A percentile compares a stretch with the other conserved stretches of the same genome.
These are phyloP conservation scores for Tamandua tetradactyla DNA, from an alignment of 2,797 vertebrate genomes.

Conservation along the genomic window DNA sequence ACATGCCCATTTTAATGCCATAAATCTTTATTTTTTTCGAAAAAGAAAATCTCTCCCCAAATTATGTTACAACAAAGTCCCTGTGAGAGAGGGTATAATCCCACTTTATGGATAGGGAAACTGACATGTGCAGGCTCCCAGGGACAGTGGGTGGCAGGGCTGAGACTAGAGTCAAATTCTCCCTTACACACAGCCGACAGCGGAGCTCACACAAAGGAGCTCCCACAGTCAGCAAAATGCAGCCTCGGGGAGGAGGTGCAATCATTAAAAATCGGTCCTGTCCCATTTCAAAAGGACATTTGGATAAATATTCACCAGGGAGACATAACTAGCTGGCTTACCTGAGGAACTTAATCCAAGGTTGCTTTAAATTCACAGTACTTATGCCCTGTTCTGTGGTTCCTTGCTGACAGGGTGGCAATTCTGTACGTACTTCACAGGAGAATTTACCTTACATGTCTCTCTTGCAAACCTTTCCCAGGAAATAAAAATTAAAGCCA, in stretches of 20 bases:
- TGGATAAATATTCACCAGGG: conserved; percentile 52
- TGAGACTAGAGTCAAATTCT: rapidly evolving
- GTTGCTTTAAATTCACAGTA: conserved; percentile 43
- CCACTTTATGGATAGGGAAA: conserved; percentile 59
- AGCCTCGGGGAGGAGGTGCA: conserved; percentile 50
- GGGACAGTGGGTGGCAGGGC: no score
- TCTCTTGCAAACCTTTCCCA: conserved; percentile 36
- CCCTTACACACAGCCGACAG: neutral
- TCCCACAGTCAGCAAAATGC: conserved; percentile 30
- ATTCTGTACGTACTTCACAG: conserved; percentile 55
- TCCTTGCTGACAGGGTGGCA: neutral
- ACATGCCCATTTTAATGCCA: conserved; percentile 61
- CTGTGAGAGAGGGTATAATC: neutral
- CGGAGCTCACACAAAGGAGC: conserved; percentile 27
- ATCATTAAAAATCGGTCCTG: neutral
- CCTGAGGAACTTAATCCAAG: conserved; percentile 27
- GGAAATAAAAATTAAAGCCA: conserved; percentile 65
- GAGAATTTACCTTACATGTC: conserved; percentile 39
- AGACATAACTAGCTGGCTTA: conserved; percentile 33
- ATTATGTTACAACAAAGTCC: conserved; percentile 8
- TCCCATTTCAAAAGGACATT: conserved; percentile 50
- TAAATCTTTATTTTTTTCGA: conserved; percentile 62
- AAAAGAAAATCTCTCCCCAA: neutral
- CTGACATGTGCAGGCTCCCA: neutral
- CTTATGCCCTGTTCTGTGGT: conserved; percentile 19